Conservation (phyloP, 2,113 vertebrate species). For the Gavialis gangeticus region DNA sequence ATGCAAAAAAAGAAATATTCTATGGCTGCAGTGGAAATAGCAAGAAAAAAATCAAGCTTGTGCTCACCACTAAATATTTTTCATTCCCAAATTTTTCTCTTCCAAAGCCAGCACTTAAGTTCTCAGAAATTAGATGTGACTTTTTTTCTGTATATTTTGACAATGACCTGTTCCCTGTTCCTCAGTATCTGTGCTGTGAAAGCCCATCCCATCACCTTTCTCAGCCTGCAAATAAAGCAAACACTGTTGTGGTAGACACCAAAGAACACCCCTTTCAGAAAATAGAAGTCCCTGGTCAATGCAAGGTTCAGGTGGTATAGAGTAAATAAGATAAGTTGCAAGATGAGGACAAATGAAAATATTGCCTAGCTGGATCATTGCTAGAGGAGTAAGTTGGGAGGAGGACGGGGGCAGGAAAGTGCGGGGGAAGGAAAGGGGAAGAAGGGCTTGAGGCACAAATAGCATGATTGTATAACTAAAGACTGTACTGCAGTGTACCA, state of each 20-base stretch:
- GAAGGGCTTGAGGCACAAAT: background rate
- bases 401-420: background rate
- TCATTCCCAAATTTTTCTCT: slow-evolving; percentile 46
- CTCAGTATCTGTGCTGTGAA: slow-evolving; percentile 41
- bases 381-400: background rate
- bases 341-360: background rate
- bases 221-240: background rate
- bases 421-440: background rate
- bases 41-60: slow-evolving; percentile 51
- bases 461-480: background rate
- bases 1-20: background rate
- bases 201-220: slow-evolving; percentile 23
- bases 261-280: background rate
- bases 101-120: slow-evolving; percentile 38
- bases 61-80: slow-evolving; percentile 57
- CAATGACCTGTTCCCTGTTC: slow-evolving; percentile 4
- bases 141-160: slow-evolving; percentile 24
- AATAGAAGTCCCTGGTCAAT: slow-evolving; percentile 1
- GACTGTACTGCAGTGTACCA: background rate
- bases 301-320: background rate
- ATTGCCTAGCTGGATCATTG: background rate
- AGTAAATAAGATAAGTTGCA: background rate
- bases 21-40: background rate
- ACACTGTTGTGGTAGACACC: background rate
- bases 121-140: slow-evolving; percentile 25